Evolutionary conservation across 2,113 vertebrate species (phyloP), one percentile per base, ranked within the genome.

Genomic region (Calidris pugnax): DNA sequence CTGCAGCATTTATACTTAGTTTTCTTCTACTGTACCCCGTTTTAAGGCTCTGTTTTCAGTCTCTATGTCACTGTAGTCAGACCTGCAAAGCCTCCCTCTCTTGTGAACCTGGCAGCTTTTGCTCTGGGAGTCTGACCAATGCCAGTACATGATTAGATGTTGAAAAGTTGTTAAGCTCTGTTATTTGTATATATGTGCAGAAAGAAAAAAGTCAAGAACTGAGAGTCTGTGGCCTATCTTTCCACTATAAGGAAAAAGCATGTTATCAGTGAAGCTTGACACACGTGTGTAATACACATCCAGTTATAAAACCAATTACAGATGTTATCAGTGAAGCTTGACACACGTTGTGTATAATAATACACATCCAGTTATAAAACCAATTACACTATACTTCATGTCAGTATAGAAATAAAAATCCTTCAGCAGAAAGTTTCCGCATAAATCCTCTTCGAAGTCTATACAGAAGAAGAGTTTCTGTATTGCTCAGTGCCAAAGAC

Each of bases 261-360:
- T 30, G 39, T 75, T 30, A 43, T 19, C 68, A 68, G 41, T 28
- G 35, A 41, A 57, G 15, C 35, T 59, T 59, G 41, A 43, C 33
- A 12, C 0, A 15, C 0, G 1, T n/a, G n/a, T n/a, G n/a, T n/a
- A n/a, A n/a, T n/a, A n/a, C n/a, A n/a, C n/a, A 56, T 84, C 50
- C 32, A 50, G 47, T 77, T 66, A 35, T 20, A 41, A 80, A 90
- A 86, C 39, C 32, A 80, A 28, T 45, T 56, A 23, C 4, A 7
- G n/a, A 11, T 30, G 39, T 75, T 30, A 43, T 19, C 68, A 68
- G 41, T 28, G 35, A 41, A 57, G 15, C 35, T 59, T 59, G 41
- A 43, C 33, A 12, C 0, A 15, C 0, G 1, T 66, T 41, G 7
- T 5, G 5, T 47, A 3, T 89, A 39, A 39, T 39, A 39, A 39